Percentiles rank a stretch among this genome's conserved stretches.
These are phyloP conservation scores for Glyphotaelius pellucidus DNA, from an alignment of 2,888 invertebrate genomes.

Conservation along the genomic window DNA sequence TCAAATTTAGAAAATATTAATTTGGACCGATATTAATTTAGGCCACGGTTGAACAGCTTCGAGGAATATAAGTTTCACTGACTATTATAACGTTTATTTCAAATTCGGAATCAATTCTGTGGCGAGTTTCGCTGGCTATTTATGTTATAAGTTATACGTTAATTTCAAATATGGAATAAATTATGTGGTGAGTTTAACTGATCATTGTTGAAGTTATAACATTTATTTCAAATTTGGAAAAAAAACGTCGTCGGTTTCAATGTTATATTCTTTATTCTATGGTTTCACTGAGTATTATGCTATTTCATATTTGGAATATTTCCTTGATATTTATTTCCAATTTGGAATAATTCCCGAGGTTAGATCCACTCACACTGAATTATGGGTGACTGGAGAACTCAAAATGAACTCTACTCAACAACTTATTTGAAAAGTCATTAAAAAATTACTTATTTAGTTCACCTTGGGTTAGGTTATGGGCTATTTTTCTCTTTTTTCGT, in stretches of 20 bases:
- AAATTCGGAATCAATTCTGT: background rate
- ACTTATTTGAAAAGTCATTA: too few species aligned
- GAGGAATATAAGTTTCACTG: background rate
- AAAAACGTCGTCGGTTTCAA: too few species aligned
- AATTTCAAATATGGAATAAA: background rate
- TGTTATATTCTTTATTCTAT: too few species aligned
- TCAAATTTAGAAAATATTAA: too few species aligned
- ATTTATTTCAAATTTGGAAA: background rate
- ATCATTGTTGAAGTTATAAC: background rate
- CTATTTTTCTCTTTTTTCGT: too few species aligned
- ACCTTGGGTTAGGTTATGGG: too few species aligned
- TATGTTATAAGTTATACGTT: background rate
- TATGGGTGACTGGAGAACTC: too few species aligned
- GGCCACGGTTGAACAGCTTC: background rate
- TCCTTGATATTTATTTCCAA: background rate
- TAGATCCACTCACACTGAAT: too few species aligned
- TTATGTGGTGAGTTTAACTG: too few species aligned
- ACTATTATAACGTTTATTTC: background rate
- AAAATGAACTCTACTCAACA: too few species aligned
- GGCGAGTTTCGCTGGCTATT: background rate
- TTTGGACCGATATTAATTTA: slow-evolving; percentile 2
- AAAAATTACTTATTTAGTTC: too few species aligned
- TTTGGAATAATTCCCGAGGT: background rate
- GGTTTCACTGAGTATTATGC: too few species aligned
- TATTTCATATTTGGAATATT: background rate